Conservation (phyloP, 2,888 invertebrate genomes). For the Coleophora deauratella region DNA sequence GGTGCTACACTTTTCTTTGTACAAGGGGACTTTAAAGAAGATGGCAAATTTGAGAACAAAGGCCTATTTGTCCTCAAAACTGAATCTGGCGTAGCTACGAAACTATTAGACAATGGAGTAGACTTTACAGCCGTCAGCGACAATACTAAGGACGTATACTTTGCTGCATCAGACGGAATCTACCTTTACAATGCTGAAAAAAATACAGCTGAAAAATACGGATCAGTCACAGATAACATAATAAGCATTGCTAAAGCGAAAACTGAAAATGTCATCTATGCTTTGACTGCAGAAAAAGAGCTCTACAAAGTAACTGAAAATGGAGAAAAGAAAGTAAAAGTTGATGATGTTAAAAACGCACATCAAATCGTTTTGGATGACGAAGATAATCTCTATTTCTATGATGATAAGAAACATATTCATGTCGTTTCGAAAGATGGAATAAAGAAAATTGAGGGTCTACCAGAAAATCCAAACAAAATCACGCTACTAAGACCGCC, state of each 20-base stretch:
- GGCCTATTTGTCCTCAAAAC: slow-evolving; percentile 30
- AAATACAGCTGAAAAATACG: slow-evolving; percentile 36
- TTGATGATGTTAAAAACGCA: slow-evolving; percentile 33
- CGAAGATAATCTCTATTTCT: slow-evolving; percentile 41
- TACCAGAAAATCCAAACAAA: slow-evolving; percentile 29
- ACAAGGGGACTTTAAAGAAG: slow-evolving; percentile 24
- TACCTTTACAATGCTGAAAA: slow-evolving; percentile 28
- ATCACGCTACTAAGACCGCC: slow-evolving; percentile 36
- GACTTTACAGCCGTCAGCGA: slow-evolving; percentile 29
- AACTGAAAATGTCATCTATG: slow-evolving; percentile 31
- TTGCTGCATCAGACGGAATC: slow-evolving; percentile 39
- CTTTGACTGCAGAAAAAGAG: slow-evolving; percentile 35
- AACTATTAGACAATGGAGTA: slow-evolving; percentile 33
- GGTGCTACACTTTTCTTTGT: slow-evolving; percentile 25
- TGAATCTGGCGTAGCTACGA: slow-evolving; percentile 17
- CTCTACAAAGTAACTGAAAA: slow-evolving; percentile 43
- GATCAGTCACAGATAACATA: slow-evolving; percentile 34
- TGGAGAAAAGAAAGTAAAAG: slow-evolving; percentile 36
- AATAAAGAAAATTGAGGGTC: slow-evolving; percentile 34
- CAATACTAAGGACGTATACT: slow-evolving; percentile 27
- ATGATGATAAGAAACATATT: slow-evolving; percentile 29
- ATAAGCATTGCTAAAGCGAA: slow-evolving; percentile 36
- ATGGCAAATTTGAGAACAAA: slow-evolving; percentile 23
- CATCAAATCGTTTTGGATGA: slow-evolving; percentile 42
- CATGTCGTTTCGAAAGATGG: slow-evolving; percentile 28